These are phyloP conservation scores for Poecilia latipinna DNA, from an alignment of 2,113 vertebrate species.

Conservation along the genomic window DNA sequence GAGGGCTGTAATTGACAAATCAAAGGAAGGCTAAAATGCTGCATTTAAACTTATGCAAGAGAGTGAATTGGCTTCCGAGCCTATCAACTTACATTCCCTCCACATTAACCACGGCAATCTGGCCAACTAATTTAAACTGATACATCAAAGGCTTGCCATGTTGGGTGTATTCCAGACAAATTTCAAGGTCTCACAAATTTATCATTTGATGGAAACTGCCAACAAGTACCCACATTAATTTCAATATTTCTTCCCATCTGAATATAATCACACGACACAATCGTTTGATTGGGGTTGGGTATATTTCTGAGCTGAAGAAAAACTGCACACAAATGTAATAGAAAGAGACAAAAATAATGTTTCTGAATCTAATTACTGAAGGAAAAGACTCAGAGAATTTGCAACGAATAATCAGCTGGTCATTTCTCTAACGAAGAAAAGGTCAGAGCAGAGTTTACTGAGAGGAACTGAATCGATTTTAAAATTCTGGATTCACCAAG, in stretches of 20 bases:
- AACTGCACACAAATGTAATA: conserved; percentile 23
- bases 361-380: neutral
- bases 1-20: conserved; percentile 81
- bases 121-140: conserved; percentile 79
- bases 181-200: conserved; percentile 78
- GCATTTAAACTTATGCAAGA: conserved; percentile 74
- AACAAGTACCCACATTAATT: conserved; percentile 69
- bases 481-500: neutral
- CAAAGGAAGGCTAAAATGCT: conserved; percentile 80
- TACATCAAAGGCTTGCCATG: conserved; percentile 81
- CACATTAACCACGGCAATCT: conserved; percentile 78
- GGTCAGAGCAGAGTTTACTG: neutral
- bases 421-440: neutral
- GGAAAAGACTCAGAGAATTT: neutral
- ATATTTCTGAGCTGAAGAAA: conserved; percentile 24
- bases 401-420: neutral
- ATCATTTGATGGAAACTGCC: conserved; percentile 69
- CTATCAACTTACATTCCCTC: conserved; percentile 78
- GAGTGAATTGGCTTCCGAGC: conserved; percentile 78
- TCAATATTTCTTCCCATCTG: conserved; percentile 64
- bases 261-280: conserved; percentile 60
- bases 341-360: conserved; percentile 15
- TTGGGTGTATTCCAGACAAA: conserved; percentile 77
- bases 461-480: neutral
- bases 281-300: conserved; percentile 50